Evolutionary conservation across 2,888 invertebrate species (phyloP).

Genomic region (Plusia festucae): DNA sequence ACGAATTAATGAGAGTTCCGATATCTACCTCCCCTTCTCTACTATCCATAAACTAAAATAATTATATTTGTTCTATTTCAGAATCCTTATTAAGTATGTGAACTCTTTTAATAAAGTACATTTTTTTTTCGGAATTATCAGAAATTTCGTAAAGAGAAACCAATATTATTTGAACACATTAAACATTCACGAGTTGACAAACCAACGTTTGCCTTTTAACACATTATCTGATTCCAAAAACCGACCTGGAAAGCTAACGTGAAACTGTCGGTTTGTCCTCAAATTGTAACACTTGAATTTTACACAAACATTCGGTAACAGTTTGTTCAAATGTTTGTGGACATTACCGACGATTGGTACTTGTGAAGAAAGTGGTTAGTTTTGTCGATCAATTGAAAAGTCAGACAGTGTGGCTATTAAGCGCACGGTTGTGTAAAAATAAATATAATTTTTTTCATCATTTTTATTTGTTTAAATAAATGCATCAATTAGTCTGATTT

Average conservation of each 20-base stretch:
- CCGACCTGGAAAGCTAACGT: conserved; percentile 23
- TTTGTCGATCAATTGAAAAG: conserved; percentile 56
- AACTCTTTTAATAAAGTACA: too few species aligned
- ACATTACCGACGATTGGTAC: conserved; percentile 59
- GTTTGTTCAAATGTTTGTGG: conserved; percentile 32
- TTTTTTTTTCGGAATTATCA: too few species aligned
- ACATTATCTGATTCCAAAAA: conserved; percentile 23
- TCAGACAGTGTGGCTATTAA: conserved; percentile 36
- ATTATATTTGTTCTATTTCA: too few species aligned
- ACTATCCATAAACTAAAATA: too few species aligned
- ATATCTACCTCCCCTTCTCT: too few species aligned
- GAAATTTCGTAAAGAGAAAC: not conserved
- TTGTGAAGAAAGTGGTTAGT: conserved; percentile 47
- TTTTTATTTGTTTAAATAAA: too few species aligned
- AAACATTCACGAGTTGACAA: conserved; percentile 19
- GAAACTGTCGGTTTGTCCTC: conserved; percentile 20
- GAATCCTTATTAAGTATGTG: too few species aligned
- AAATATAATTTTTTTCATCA: too few species aligned
- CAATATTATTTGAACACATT: conserved; percentile 20
- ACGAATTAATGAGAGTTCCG: too few species aligned
- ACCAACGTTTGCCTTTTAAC: conserved; percentile 32
- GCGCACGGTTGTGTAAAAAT: conserved; percentile 16
- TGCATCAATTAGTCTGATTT: too few species aligned
- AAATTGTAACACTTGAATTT: conserved; percentile 24
- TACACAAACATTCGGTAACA: conserved; percentile 37